Evolutionary conservation across 2,113 vertebrate species (phyloP), one percentile per base, ranked within the genome.

Genomic region (Brienomyrus brachyistius): DNA sequence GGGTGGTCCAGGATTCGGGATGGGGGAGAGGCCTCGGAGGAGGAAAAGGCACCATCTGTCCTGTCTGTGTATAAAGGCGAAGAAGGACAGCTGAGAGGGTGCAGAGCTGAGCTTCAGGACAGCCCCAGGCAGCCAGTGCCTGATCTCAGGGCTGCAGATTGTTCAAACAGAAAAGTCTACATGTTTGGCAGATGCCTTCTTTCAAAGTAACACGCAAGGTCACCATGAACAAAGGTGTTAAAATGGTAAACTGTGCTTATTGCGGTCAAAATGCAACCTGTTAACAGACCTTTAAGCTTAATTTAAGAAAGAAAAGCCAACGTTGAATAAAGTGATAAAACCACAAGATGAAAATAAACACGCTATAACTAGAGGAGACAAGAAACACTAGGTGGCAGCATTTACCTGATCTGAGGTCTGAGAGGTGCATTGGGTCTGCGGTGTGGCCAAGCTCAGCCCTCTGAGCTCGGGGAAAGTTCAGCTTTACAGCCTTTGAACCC

Each of bases 391-490:
- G 87, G 54, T 48, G 56, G 66, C 82, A 43, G 4, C 56, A 47
- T n/a, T 7, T 93, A 96, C 95, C 92, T 93, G 88, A 91, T 93
- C 92, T 92, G 90, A 48, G 0, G 0, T 19, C 66, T 1, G 47
- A 85, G 0, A 89, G 86, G 0, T 89, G 5, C 1, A 62, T 87
- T 0, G 83, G 1, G 56, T 27, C 74, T 47, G 92, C 74, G 0
- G 66, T 3, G 0, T 90, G 31, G 87, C 89, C 89, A 83, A 95
- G 50, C 17, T 94, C 89, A 0, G 95, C 96, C 0, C 90, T 94
- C 87, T 95, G 95, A 27, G 94, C 93, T 62, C 90, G 95, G 0
- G 97, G 95, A 89, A 98, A 96, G 91, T 94, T 95, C 87, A 98
- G 94, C 66, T 94, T 94, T 89, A 96, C 89, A 91, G 96, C 91